Base-by-base conservation (phyloP, 2,888 invertebrate genomes). In the Brenthis ino region DNA sequence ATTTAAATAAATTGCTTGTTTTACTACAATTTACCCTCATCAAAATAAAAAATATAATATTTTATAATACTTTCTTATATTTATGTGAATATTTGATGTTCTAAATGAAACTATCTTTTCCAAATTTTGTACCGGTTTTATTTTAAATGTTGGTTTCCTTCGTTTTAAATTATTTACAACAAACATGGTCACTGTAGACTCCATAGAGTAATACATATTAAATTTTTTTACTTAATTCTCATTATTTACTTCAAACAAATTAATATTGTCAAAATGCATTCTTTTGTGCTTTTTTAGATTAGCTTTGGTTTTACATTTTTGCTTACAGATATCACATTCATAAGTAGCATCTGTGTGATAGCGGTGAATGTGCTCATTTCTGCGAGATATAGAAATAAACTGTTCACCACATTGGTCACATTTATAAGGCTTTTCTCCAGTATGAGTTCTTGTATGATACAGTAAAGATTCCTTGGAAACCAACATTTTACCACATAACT, bases 371-470 rank as follows among this genome's bases (percentile, higher is more conserved):
- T 91, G 91, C 20, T 85, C 85, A 1, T 84, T 78, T 74, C 86
- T 79, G 33, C 89, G 80, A 1, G 91, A 89, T 1, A 87, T 80
- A 3, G 89, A 89, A 3, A 89, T 69, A 65, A 89, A 90, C 14
- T 77, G 77, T 2, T 74, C 76, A 13, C 86, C 83, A 73, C 91
- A 91, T 63, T 82, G 77, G 0, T 81, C 74, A 72, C 91, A 91
- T 72, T 82, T 79, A 66, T 88, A 91, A 0, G 91, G 91, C 53
- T 82, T 85, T 67, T 90, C 91, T 0, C 91, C 91, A 0, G 91
- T 90, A 63, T 91, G 91, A 0, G 80, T 84, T 14, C 91, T 78
- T 3, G 90, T 89, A 69, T 91, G 91, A 73, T 90, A 89, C n/a
- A 90, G 67, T 20, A 91, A 78, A 0, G 91, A 88, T 71, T 88